These are phyloP conservation scores for Desoria tigrina DNA, from an alignment of 2,888 invertebrate species.

Conservation along the genomic window DNA sequence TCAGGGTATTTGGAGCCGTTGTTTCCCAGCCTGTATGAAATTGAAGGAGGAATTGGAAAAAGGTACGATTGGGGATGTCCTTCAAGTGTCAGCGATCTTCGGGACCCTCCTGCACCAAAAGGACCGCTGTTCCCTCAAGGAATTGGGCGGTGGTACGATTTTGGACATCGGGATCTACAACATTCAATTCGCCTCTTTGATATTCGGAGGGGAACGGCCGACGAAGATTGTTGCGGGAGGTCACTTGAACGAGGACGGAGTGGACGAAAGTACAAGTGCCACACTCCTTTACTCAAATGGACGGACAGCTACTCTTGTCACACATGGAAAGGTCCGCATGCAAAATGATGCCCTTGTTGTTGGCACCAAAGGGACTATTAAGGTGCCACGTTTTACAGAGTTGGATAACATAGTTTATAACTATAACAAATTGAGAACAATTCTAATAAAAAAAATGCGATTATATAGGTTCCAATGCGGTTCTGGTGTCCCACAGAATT, in stretches of 20 bases:
- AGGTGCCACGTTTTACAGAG: constrained; percentile 59
- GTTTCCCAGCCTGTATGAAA: constrained; percentile 73
- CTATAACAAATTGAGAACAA: background rate
- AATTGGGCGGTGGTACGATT: constrained; percentile 74
- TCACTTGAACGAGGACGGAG: constrained; percentile 69
- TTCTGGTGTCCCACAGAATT: constrained; percentile 76
- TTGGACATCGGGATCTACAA: constrained; percentile 77
- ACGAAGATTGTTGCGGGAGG: constrained; percentile 69
- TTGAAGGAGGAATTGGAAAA: constrained; percentile 67
- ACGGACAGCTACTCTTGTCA: constrained; percentile 66
- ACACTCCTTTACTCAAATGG: constrained; percentile 67
- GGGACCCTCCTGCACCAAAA: constrained; percentile 39
- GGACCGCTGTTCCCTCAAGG: constrained; percentile 62
- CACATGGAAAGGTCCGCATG: constrained; percentile 59
- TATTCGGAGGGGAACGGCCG: constrained; percentile 64
- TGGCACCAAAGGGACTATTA: constrained; percentile 70
- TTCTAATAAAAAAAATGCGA: constrained; percentile 10
- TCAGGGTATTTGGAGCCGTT: constrained; percentile 80
- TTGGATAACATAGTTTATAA: too few species aligned
- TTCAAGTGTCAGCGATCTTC: constrained; percentile 64
- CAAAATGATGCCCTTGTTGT: constrained; percentile 67
- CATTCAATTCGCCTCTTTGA: constrained; percentile 67
- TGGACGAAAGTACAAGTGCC: constrained; percentile 69
- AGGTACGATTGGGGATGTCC: constrained; percentile 70
- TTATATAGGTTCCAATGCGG: constrained; percentile 61